Base-by-base conservation (phyloP, 2,888 invertebrate genomes). In the Dusona sp. region DNA sequence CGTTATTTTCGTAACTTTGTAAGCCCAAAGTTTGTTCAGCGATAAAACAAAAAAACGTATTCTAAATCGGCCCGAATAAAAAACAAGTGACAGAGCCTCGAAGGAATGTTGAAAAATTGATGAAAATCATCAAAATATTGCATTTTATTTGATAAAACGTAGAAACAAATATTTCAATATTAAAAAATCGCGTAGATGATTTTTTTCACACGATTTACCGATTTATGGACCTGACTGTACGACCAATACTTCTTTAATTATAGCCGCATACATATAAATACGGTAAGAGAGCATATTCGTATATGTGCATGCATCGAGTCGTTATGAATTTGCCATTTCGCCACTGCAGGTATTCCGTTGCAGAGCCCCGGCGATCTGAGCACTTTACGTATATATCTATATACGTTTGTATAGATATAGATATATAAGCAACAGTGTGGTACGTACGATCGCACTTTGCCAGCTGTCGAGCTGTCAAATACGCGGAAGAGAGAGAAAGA, bases 381-480 rank as follows among this genome's bases (percentile, higher is more conserved):
- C 65, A 29, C 11, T 77, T 61, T 57, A 7, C 54, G 38, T 16
- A 2, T 19, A 38, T 33, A 42, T 74, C 29, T 57, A 16, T 57
- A 65, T n/a, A 11, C 29, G 8, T n/a, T 22, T 29, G 9, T 33
- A 48, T 36, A n/a, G 16, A 29, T 61, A 61, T 29, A 57, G 19
- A 33, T 42, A n/a, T 72, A 48, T 33, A 51, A 22, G 16, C 19
- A 33, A 33, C 61, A 29, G 29, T 3, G 25, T 16, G 61, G 45
- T 61, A 79, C n/a, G 45, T 75, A 51, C 75, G 75, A 57, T 57
- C 48, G 68, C 38, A 38, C 51, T 68, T 79, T 67, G 78, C 85
- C 85, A 85, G 85, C 85, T 85, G 85, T 83, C 79, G 79, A 78
- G 82, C 85, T 85, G 85, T 85, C 83, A 79, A 83, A 79, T 65